These are phyloP conservation scores for Pyrocoelia pectoralis DNA, from an alignment of 2,888 invertebrate genomes.

Conservation along the genomic window DNA sequence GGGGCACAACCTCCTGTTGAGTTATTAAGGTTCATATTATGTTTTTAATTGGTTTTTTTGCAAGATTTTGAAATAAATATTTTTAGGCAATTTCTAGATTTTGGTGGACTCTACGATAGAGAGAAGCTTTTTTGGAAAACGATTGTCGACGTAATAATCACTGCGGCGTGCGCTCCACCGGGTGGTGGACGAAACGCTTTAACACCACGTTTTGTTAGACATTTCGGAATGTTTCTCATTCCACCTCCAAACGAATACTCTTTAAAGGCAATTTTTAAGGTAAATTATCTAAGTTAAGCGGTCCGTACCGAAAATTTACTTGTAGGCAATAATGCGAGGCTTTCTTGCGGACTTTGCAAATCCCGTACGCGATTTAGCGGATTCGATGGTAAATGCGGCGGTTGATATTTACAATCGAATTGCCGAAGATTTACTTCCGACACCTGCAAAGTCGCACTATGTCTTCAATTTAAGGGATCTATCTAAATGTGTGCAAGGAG, in stretches of 20 bases:
- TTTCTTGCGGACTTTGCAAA: slow-evolving; percentile 81
- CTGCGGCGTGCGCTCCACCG: slow-evolving; percentile 88
- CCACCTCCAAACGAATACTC: slow-evolving; percentile 81
- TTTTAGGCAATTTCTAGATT: slow-evolving; percentile 75
- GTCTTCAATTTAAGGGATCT: slow-evolving; percentile 91
- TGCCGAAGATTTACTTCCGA: slow-evolving; percentile 82
- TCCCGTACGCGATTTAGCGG: slow-evolving; percentile 71
- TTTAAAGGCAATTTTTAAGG: slow-evolving; percentile 80
- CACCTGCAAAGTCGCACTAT: slow-evolving; percentile 92
- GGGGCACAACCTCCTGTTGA: slow-evolving; percentile 94
- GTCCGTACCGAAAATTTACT: neutral
- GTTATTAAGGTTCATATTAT: slow-evolving; percentile 70
- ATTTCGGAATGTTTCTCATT: slow-evolving; percentile 86
- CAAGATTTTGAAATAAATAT: neutral
- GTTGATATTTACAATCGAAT: slow-evolving; percentile 86
- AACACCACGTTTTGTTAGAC: slow-evolving; percentile 84
- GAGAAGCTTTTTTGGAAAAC: slow-evolving; percentile 90
- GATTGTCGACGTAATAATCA: slow-evolving; percentile 82
- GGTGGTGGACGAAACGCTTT: slow-evolving; percentile 90
- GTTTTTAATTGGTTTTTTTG: neutral
- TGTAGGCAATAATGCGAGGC: slow-evolving; percentile 73
- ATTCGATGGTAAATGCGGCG: slow-evolving; percentile 81
- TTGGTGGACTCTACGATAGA: slow-evolving; percentile 85
- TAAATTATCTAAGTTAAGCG: slow-evolving; percentile 41
- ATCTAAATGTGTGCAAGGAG: slow-evolving; percentile 91